A percentile compares a stretch with the other conserved stretches of the same genome.
Conservation (phyloP, 2,888 invertebrate genomes). For the Drosophila tripunctata region DNA sequence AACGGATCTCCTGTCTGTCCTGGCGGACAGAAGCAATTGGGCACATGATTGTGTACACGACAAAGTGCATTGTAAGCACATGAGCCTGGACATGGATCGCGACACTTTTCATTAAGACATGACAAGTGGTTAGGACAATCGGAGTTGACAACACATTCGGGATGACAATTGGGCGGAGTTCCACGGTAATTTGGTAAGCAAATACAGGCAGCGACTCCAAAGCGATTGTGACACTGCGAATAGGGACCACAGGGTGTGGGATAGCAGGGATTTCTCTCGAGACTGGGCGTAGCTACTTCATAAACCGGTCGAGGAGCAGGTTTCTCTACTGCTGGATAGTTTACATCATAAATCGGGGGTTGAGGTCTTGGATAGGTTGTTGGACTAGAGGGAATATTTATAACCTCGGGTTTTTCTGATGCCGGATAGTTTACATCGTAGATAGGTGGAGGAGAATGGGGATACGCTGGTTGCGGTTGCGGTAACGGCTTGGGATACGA, state of each 20-base stretch:
- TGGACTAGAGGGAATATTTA: constrained; percentile 29
- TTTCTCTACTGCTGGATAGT: constrained; percentile 33
- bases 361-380: constrained; percentile 13
- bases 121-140: constrained; percentile 86
- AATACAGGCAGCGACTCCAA: constrained; percentile 86
- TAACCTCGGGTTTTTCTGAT: constrained; percentile 22
- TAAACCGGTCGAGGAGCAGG: constrained; percentile 38
- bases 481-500: constrained; percentile 9
- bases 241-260: constrained; percentile 89
- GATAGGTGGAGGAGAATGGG: constrained; percentile 2
- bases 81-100: constrained; percentile 89
- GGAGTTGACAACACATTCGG: constrained; percentile 86
- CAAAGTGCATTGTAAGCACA: constrained; percentile 90
- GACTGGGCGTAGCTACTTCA: constrained; percentile 39
- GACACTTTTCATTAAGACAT: constrained; percentile 88
- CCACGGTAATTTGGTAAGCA: constrained; percentile 87
- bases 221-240: constrained; percentile 88
- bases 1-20: constrained; percentile 88
- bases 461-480: neutral
- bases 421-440: constrained; percentile 24
- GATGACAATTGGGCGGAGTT: constrained; percentile 87
- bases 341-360: constrained; percentile 25
- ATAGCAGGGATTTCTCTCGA: constrained; percentile 85
- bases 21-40: constrained; percentile 89
- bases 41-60: constrained; percentile 88